Evolutionary conservation across 2,888 invertebrate genomes (phyloP).

Genomic region (Lagria hirta): DNA sequence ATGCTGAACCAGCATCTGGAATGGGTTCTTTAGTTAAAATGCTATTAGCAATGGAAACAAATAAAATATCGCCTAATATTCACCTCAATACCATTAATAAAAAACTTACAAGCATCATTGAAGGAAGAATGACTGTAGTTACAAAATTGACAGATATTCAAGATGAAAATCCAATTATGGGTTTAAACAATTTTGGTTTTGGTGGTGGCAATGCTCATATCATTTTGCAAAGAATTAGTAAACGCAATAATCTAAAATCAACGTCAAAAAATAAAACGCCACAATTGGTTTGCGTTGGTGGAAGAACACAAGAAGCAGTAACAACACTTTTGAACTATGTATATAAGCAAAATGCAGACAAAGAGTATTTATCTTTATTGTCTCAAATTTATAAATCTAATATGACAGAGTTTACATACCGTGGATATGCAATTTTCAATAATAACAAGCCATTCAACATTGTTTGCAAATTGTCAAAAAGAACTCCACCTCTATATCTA

Average conservation of each 20-base stretch:
- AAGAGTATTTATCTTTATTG: conserved; percentile 60
- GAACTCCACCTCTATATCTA: conserved; percentile 1
- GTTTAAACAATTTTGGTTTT: conserved; percentile 86
- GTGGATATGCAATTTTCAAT: conserved; percentile 13
- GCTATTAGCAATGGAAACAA: conserved; percentile 67
- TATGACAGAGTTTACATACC: conserved; percentile 5
- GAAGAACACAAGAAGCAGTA: conserved; percentile 76
- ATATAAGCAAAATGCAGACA: conserved; percentile 62
- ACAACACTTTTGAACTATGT: conserved; percentile 64
- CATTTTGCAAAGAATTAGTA: conserved; percentile 62
- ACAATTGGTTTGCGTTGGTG: conserved; percentile 72
- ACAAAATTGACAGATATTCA: conserved; percentile 54
- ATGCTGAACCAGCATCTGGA: conserved; percentile 83
- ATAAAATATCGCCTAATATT: conserved; percentile 69
- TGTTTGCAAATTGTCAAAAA: background rate
- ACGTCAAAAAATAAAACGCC: conserved; percentile 66
- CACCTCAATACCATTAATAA: conserved; percentile 63
- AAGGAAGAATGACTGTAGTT: conserved; percentile 58
- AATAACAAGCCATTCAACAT: conserved; percentile 1
- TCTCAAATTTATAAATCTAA: conserved; percentile 17
- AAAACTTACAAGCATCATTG: conserved; percentile 55
- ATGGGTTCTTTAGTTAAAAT: conserved; percentile 66
- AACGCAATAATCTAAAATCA: conserved; percentile 64
- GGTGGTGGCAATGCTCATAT: conserved; percentile 83
- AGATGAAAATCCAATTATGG: conserved; percentile 40